phyloP scores from a whole-genome alignment of 1,140 invertebrate species.

The Bombus impatiens region DNA sequence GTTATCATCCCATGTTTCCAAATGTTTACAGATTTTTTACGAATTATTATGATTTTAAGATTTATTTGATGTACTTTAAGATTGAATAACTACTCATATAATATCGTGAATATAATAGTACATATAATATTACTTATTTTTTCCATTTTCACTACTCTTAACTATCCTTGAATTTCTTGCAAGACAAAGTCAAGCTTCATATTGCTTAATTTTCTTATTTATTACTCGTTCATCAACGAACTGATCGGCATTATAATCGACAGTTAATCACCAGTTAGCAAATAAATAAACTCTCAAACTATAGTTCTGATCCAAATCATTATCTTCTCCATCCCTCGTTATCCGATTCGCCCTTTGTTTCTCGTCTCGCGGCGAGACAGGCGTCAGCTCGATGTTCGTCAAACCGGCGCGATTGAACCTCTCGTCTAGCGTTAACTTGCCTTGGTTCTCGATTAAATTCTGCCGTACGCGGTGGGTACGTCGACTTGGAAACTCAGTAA shows the following conservation, averaged over 20 bases:
- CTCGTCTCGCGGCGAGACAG: not conserved
- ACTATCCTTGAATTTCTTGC: too few species aligned
- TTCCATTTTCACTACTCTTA: too few species aligned
- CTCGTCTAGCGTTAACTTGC: conserved; percentile 19
- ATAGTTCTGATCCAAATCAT: not conserved
- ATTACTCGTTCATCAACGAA: not conserved
- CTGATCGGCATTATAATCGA: not conserved
- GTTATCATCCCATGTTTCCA: too few species aligned
- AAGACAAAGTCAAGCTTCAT: too few species aligned
- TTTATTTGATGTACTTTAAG: too few species aligned
- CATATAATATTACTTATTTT: too few species aligned
- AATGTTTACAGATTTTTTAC: too few species aligned
- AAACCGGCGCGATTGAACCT: conserved; percentile 25
- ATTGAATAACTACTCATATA: too few species aligned
- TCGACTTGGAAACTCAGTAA: conserved; percentile 51
- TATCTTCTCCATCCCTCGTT: not conserved
- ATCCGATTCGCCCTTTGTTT: not conserved
- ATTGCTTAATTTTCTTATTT: not conserved
- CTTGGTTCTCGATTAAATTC: conserved; percentile 43
- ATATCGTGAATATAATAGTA: too few species aligned
- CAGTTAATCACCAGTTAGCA: not conserved
- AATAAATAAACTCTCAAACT: not conserved
- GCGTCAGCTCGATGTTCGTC: conserved; percentile 24
- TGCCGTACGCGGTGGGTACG: not conserved
- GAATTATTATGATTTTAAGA: too few species aligned